Base-by-base conservation (phyloP, 1,140 invertebrate genomes). In the Drosophila rhopaloa region DNA sequence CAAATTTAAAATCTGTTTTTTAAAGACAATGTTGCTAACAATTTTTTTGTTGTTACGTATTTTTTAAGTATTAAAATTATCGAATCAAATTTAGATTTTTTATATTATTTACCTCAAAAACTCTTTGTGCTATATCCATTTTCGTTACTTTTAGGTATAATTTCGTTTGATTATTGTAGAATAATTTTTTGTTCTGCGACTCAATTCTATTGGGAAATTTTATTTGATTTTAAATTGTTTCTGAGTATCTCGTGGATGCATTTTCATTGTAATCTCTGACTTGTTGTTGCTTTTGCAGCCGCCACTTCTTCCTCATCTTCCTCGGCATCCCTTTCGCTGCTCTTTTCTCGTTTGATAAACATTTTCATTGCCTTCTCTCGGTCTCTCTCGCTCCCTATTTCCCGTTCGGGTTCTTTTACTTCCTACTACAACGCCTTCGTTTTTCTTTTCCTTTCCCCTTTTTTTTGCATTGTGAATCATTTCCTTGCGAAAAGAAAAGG, bases 361-460 rank as follows among this genome's bases (percentile, higher is more conserved):
- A 68, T 68, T 68, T 68, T 68, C 65, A 68, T 66, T 68, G 65
- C 65, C 65, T 68, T 66, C 43, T 71, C 13, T 46, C 44, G 27
- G 27, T 19, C 27, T 70, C 24, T 47, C 32, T 57, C 67, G 59
- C 51, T 53, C 37, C 27, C 61, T 43, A 46, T 41, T 63, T 63
- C 65, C 51, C 50, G n/a, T 56, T 68, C 9, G 50, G 67, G 27
- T 70, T 70, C 63, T 68, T 71, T 53, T 54, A 68, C 67, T 70
- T 71, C 67, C 67, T 71, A 65, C 53, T 71, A 71, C 65, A 71
- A 71, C 67, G 67, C 67, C 67, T 71, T 53, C 65, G 47, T 53
- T 46, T 67, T 68, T 66, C 65, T 66, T 68, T 51, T 65, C 38
- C 50, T 62, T 43, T 43, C 57, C 65, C 47, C 38, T 50, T 29